These are phyloP conservation scores for Tympanoctomys barrerae DNA, from an alignment of 2,797 vertebrate genomes.

Conservation along the genomic window DNA sequence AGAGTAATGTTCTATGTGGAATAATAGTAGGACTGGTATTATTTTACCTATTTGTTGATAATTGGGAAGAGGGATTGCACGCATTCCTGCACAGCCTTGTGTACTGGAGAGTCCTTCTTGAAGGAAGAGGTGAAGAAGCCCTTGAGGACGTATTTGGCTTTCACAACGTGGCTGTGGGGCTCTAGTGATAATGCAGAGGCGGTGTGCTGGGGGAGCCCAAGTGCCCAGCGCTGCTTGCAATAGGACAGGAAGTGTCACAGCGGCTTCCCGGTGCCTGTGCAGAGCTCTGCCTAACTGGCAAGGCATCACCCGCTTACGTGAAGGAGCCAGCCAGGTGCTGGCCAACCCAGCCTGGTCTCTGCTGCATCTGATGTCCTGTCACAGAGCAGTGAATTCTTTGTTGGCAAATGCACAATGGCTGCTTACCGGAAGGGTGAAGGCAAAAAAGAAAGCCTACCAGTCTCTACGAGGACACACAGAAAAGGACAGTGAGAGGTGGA, in stretches of 20 bases:
- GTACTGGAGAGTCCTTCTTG: background rate
- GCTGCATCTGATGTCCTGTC: background rate
- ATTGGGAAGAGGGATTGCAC: background rate
- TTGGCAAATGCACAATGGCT: background rate
- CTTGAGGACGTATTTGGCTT: background rate
- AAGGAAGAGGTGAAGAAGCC: background rate
- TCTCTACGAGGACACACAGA: background rate
- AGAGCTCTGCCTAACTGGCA: background rate
- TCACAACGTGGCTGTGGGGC: background rate
- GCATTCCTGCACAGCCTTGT: background rate
- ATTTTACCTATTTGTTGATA: background rate
- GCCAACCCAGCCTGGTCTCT: background rate
- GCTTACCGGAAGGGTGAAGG: background rate
- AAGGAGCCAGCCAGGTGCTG: no score
- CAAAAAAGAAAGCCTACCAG: background rate
- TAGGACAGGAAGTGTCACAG: background rate
- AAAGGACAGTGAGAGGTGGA: background rate
- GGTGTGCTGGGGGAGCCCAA: background rate
- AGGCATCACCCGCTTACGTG: rapidly evolving
- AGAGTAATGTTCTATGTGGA: background rate
- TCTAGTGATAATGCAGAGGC: background rate
- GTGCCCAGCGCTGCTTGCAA: background rate
- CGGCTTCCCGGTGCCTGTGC: rapidly evolving
- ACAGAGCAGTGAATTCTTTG: background rate
- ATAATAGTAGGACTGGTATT: background rate